Evolutionary conservation across 2,113 vertebrate species (phyloP), one percentile per base, ranked within the genome.

Genomic region (Vanacampus margaritifer): DNA sequence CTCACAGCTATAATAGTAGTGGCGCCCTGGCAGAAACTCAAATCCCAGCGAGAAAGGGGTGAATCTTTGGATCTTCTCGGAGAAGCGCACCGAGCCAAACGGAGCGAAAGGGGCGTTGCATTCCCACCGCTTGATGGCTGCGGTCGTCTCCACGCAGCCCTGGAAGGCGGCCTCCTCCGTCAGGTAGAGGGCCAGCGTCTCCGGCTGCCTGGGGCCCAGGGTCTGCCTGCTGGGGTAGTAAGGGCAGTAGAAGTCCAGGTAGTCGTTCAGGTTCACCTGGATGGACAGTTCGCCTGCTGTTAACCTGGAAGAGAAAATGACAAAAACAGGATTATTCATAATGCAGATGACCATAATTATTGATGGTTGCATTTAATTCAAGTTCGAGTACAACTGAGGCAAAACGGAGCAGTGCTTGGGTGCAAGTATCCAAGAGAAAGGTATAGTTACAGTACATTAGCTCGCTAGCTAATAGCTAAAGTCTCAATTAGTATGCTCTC

Each of bases 1-100:
- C 97, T 96, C 88, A 99, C 97, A 99, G 89, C 95, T 98, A 85
- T 98, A 98, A 86, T 96, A 98, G 78, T 98, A 98, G 79, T 95
- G 95, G 2, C 91, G 94, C 21, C 96, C 96, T 0, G 95, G 95
- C 1, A 95, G 86, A 81, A 99, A 98, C 89, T 99, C 97, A 24
- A 98, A 97, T 53, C 96, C 97, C 86, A 98, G 89, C 0, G 96
- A 98, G 90, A 99, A 99, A 39, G 97, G 96, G 0, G 97, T 99
- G 91, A 97, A 98, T 85, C 96, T 94, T 80, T 97, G 97, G 90
- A 99, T 96, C 89, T 98, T 99, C 86, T 99, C 97, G 0, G 97
- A 96, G 85, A 99, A 98, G 82, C 94, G 94, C 78, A 98, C 93
- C 0, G 95, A 94, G 26, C 95, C 95, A 21, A 90, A 95, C n/a